phyloP scores from a whole-genome alignment of 2,888 invertebrate species.

The Uropetala carovei region DNA sequence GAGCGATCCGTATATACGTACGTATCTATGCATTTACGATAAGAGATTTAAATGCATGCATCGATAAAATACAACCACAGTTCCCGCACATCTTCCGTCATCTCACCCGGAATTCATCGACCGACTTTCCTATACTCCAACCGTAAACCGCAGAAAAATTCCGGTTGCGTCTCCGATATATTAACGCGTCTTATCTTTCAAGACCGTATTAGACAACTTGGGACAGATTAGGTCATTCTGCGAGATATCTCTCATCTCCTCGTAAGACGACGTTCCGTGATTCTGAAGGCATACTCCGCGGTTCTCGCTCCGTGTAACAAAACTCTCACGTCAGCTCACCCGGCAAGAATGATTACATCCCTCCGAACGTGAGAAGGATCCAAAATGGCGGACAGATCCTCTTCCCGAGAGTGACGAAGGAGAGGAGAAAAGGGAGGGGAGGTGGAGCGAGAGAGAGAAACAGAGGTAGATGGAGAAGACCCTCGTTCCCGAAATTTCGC shows the following conservation, averaged over 20 bases:
- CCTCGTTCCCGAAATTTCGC: background rate
- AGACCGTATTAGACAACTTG: background rate
- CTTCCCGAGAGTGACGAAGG: background rate
- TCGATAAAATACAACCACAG: too few relatives aligned
- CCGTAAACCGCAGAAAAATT: too few relatives aligned
- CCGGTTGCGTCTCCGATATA: background rate
- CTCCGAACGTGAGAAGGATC: background rate
- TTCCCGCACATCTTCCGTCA: too few relatives aligned
- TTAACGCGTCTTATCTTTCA: background rate
- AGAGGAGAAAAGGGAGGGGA: background rate
- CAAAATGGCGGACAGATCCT: background rate
- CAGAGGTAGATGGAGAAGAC: background rate
- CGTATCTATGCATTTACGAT: too few relatives aligned
- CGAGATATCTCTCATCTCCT: background rate
- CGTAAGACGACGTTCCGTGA: background rate
- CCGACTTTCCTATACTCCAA: too few relatives aligned
- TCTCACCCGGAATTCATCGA: too few relatives aligned
- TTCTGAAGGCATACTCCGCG: background rate
- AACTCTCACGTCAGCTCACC: slow-evolving; percentile 15
- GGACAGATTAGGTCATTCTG: background rate
- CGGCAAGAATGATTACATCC: slow-evolving; percentile 2
- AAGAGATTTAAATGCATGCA: too few relatives aligned
- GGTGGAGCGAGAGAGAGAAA: too few relatives aligned
- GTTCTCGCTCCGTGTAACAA: background rate
- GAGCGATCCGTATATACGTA: too few relatives aligned